Evolutionary conservation across 2,113 vertebrate species (phyloP).

Genomic region (Marcusenius ussheri): DNA sequence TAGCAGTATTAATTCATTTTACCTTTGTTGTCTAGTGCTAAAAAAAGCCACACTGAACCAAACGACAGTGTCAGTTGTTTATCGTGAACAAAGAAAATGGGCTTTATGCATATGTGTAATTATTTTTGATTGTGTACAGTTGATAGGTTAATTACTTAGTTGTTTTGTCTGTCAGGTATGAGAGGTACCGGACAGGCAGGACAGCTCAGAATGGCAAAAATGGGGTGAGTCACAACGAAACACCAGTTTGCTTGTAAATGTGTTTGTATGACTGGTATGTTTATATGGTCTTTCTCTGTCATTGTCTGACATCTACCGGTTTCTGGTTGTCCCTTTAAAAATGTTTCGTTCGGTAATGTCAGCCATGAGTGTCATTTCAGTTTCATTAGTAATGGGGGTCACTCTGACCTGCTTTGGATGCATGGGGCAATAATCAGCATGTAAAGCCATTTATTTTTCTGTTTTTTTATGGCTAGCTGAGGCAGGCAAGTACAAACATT

Average conservation of each 20-base stretch:
- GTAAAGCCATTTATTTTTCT: conserved; percentile 36
- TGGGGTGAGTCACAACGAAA: conserved; percentile 70
- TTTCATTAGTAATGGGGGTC: background rate
- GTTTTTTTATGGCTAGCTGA: conserved; percentile 65
- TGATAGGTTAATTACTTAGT: background rate
- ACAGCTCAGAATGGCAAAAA: conserved; percentile 78
- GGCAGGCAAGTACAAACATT: conserved; percentile 66
- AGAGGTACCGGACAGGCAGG: conserved; percentile 80
- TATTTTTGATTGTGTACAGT: background rate
- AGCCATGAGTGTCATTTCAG: background rate
- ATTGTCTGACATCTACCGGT: background rate
- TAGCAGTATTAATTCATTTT: background rate
- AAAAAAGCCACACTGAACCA: background rate
- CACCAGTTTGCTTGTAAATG: background rate
- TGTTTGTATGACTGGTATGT: background rate
- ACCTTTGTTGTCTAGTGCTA: background rate
- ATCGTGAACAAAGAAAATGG: background rate
- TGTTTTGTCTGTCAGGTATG: conserved; percentile 66
- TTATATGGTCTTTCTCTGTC: background rate
- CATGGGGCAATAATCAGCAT: conserved; percentile 26
- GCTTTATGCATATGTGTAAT: background rate
- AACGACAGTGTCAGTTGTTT: background rate
- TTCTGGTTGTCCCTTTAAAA: background rate
- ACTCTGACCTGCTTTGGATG: conserved; percentile 6
- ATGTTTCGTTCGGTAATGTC: background rate